Base-by-base conservation (phyloP, 2,797 vertebrate species). In the Pelochelys cantorii region DNA sequence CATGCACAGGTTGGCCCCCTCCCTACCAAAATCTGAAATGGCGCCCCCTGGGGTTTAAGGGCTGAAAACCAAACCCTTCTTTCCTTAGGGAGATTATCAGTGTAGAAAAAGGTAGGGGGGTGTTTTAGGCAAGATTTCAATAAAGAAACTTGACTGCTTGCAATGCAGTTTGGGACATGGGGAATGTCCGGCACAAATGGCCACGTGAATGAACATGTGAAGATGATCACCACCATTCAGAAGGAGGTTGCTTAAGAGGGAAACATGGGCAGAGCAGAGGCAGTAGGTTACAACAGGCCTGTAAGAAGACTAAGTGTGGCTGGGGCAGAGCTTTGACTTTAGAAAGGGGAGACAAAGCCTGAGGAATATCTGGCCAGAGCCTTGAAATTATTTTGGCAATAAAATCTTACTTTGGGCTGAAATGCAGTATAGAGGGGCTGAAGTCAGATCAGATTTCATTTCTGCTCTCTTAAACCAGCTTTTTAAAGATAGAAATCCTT, bases 231-330 rank as follows among this genome's bases (percentile, higher is more conserved):
- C 18, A 23, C 80, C 37, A 60, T 89, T n/a, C 17, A 48, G 75
- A 13, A 95, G 90, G 34, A 42, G 25, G 25, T 60, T 60, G 31
- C n/a, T n/a, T 34, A 68, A 34, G 11, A 74, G n/a, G 84, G n/a
- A 7, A 79, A 4, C 22, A 81, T 25, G 1, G 22, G 37, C 5
- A 88, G 84, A 83, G 3, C 7, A 74, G 2, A 79, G 54, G n/a
- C 11, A 25, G 4, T 17, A 81, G 10, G 13, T 3, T 1, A 12
- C 84, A 59, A 12, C 83, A 65, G 29, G 13, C 8, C 29, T 9
- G 4, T 56, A 78, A 0, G 0, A 78, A 74, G 89, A 88, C 9
- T 4, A 1, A 52, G 1, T 81, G 62, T 88, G 3, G 75, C 48
- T 79, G 57, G 55, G 81, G 71, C 1, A 79, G 8, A 86, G 20